Base-by-base conservation (phyloP, 2,797 vertebrate genomes). In the Anguilla obscura region DNA sequence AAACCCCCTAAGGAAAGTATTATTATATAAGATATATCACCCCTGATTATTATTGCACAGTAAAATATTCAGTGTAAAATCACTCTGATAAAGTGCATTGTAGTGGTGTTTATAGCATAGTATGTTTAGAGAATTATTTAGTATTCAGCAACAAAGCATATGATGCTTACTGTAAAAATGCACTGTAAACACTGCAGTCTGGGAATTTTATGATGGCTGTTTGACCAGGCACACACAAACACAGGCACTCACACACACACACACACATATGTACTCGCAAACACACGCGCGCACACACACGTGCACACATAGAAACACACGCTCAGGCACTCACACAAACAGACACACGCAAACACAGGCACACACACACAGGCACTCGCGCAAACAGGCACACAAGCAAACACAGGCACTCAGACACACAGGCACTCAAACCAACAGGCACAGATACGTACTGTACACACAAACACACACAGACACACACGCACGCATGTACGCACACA, bases 301-400 rank as follows among this genome's bases (percentile, higher is more conserved):
- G 40, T 5, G 4, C 40, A 45, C 40, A 45, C 40, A 45, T 45
- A 3, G 27, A n/a, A 3, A n/a, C 54, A 84, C 58, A 45, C 85
- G 89, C 58, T 3, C 14, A 16, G n/a, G 60, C 84, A 74, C n/a
- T 71, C 12, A 82, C 40, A 79, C 58, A 48, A 16, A n/a, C 58
- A 82, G 10, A 89, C 88, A 56, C 83, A 60, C 60, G n/a, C 30
- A 87, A 12, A 60, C 58, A 60, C 58, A 60, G 14, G 18, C 58
- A n/a, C 54, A 84, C 45, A 48, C 85, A 88, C 58, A 5, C 14
- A 18, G n/a, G 60, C 84, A 74, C n/a, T 71, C 12, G 71, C 40
- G 52, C 58, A 48, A 16, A n/a, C 58, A 83, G 10, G 86, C 88
- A 56, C 83, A 60, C 71, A 90, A 27, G n/a, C 30, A 87, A 12